Evolutionary conservation across 2,797 vertebrate genomes (phyloP).

Genomic region (Protonibea diacanthus): DNA sequence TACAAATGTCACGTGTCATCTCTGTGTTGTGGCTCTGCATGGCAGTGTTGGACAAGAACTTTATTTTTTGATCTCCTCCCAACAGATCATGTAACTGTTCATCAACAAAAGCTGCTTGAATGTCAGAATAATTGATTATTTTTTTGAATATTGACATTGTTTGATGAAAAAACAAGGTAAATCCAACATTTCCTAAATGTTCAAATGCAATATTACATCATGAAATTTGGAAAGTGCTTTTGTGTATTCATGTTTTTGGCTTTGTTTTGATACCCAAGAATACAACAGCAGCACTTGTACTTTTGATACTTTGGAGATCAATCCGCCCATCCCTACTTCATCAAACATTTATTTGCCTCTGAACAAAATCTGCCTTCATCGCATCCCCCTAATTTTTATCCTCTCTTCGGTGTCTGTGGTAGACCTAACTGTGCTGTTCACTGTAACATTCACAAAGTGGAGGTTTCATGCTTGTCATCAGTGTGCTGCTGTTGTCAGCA

Average conservation of each 20-base stretch:
- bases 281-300: slow-evolving; percentile 15
- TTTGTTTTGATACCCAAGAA: slow-evolving; percentile 12
- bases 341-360: slow-evolving; percentile 53
- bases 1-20: slow-evolving; percentile 56
- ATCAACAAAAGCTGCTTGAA: slow-evolving; percentile 15
- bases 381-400: slow-evolving; percentile 30
- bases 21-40: slow-evolving; percentile 67
- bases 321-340: slow-evolving; percentile 59
- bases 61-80: slow-evolving; percentile 15
- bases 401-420: slow-evolving; percentile 33
- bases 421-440: slow-evolving; percentile 1
- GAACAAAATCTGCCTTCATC: slow-evolving; percentile 40
- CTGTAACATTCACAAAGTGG: slow-evolving; percentile 3
- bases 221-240: neutral
- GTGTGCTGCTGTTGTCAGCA: slow-evolving; percentile 53
- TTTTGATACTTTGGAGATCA: slow-evolving; percentile 47
- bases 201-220: neutral
- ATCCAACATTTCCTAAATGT: too few species aligned
- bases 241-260: slow-evolving; percentile 14
- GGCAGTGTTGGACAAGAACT: slow-evolving; percentile 61
- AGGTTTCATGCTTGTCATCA: slow-evolving; percentile 42
- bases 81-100: slow-evolving; percentile 16
- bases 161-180: too few species aligned
- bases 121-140: slow-evolving; percentile 1
- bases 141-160: neutral